These are phyloP conservation scores for Geococcyx californianus DNA, from an alignment of 2,113 vertebrate genomes.

Conservation along the genomic window DNA sequence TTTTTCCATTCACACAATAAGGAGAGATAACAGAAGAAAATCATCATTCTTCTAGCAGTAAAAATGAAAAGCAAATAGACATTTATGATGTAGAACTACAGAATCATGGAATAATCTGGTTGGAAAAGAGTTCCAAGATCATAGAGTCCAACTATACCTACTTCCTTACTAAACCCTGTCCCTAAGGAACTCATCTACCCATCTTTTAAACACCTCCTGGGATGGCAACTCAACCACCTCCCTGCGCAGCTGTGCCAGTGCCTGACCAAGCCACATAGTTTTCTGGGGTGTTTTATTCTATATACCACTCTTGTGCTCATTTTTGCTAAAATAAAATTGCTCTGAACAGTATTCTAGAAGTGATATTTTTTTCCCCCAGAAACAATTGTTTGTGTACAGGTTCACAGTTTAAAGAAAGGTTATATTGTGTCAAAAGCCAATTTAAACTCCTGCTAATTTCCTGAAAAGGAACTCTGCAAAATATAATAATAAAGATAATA, in stretches of 20 bases:
- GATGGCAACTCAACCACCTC: too few relatives aligned
- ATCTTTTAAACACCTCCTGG: too few relatives aligned
- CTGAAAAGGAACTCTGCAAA: not conserved
- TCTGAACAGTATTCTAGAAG: not conserved
- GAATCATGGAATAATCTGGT: too few relatives aligned
- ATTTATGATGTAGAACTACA: not conserved
- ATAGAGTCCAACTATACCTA: too few relatives aligned
- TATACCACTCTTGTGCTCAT: not conserved
- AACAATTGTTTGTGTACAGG: not conserved
- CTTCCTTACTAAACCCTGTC: too few relatives aligned
- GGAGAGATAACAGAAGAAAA: not conserved
- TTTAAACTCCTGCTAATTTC: not conserved
- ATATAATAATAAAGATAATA: not conserved
- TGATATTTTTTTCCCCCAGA: not conserved
- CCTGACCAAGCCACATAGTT: not conserved
- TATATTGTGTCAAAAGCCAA: not conserved
- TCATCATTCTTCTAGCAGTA: not conserved
- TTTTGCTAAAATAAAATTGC: not conserved
- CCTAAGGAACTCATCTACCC: too few relatives aligned
- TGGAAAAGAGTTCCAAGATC: too few relatives aligned
- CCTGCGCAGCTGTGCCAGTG: too few relatives aligned
- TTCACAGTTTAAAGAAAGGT: not conserved
- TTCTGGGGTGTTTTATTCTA: not conserved
- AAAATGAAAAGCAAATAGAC: not conserved
- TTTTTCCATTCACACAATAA: not conserved